Percentiles rank a stretch among this genome's conserved stretches.
Evolutionary conservation across 2,797 vertebrate genomes (phyloP).

Genomic region (Neoniphon sammara): DNA sequence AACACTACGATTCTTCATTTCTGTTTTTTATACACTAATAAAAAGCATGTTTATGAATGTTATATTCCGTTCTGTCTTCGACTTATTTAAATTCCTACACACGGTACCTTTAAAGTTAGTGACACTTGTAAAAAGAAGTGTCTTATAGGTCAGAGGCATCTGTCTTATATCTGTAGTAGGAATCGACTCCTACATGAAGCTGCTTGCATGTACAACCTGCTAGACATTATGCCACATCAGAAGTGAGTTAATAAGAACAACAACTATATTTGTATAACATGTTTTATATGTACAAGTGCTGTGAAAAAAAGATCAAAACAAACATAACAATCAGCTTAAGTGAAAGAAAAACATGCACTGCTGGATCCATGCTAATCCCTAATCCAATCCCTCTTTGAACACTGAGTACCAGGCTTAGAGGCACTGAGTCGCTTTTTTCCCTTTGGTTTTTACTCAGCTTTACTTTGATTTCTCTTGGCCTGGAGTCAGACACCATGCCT

Average conservation of each 20-base stretch:
- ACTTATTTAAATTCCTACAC: too few species aligned
- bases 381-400: slow-evolving; percentile 44
- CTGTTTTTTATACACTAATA: too few species aligned
- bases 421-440: slow-evolving; percentile 20
- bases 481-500: slow-evolving; percentile 30
- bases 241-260: slow-evolving; percentile 4
- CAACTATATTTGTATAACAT: neutral
- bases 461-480: slow-evolving; percentile 37
- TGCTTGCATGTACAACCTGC: neutral
- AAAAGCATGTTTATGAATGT: too few species aligned
- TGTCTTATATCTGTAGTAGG: neutral
- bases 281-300: slow-evolving; percentile 5
- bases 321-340: slow-evolving; percentile 19
- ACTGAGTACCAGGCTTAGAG: slow-evolving; percentile 9
- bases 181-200: neutral
- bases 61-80: too few species aligned
- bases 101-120: neutral
- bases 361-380: slow-evolving; percentile 45
- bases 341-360: slow-evolving; percentile 6
- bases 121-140: neutral
- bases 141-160: too few species aligned
- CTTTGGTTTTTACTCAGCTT: neutral
- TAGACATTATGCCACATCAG: slow-evolving; percentile 1
- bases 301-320: slow-evolving; percentile 18
- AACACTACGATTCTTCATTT: too few species aligned